phyloP scores from a whole-genome alignment of 2,113 vertebrate genomes.

The Gymnogyps californianus region DNA sequence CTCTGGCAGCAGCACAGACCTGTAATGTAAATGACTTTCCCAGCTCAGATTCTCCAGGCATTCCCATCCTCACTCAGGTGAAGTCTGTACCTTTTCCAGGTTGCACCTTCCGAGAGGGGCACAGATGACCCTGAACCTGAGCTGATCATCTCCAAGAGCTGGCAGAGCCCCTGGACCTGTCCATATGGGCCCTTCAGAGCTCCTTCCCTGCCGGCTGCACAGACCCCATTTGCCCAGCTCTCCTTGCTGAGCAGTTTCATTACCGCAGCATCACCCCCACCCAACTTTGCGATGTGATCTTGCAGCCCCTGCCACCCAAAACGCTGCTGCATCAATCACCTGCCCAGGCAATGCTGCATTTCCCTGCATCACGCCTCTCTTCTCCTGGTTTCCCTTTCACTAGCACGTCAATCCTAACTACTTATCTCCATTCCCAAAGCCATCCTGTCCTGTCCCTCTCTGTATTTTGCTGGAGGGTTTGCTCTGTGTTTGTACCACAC shows the following conservation, averaged over 20 bases:
- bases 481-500: background rate
- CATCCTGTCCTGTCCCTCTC: background rate
- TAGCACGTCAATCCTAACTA: background rate
- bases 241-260: background rate
- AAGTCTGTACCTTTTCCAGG: background rate
- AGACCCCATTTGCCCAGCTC: background rate
- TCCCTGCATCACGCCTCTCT: background rate
- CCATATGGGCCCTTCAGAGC: background rate
- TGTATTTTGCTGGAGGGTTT: background rate
- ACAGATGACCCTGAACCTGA: background rate
- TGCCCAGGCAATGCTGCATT: background rate
- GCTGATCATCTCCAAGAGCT: background rate
- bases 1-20: background rate
- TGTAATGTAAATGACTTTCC: background rate
- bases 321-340: background rate
- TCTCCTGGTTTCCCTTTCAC: background rate
- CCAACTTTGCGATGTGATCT: accelerated
- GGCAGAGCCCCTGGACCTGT: background rate
- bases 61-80: background rate
- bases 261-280: background rate
- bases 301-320: background rate
- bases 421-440: background rate
- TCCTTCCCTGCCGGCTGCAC: background rate
- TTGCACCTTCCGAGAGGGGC: background rate
- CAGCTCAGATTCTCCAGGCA: background rate